Conservation (phyloP, 1,140 invertebrate genomes). For the Heterodera schachtii region DNA sequence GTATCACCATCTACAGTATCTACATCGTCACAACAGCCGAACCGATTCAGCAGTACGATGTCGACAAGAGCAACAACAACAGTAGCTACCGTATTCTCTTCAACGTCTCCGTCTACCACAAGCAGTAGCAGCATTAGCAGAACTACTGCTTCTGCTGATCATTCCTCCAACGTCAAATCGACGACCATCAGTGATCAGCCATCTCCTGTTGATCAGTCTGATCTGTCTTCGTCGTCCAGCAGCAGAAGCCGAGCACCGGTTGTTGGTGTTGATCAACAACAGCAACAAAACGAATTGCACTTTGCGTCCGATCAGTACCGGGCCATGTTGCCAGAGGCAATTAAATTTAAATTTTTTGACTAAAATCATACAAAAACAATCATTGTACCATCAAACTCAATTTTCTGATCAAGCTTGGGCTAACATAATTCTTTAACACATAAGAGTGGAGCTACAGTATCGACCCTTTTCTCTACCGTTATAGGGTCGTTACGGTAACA, state of each 20-base stretch:
- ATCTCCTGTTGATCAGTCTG: neutral
- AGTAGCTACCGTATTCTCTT: neutral
- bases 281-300: neutral
- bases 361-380: too few relatives aligned
- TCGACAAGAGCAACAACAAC: too few relatives aligned
- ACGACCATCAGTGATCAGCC: neutral
- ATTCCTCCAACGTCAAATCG: neutral
- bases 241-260: too few relatives aligned
- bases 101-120: conserved; percentile 9
- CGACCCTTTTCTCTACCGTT: neutral
- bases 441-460: too few relatives aligned
- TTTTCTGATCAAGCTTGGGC: too few relatives aligned
- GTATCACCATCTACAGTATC: neutral
- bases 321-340: conserved; percentile 57
- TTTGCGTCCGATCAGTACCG: conserved; percentile 41
- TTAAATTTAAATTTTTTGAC: neutral
- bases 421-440: too few relatives aligned
- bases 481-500: conserved; percentile 47
- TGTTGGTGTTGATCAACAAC: neutral
- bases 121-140: neutral
- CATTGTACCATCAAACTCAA: too few relatives aligned
- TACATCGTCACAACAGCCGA: neutral
- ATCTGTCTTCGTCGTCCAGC: neutral
- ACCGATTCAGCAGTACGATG: too few relatives aligned
- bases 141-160: neutral